phyloP scores from a whole-genome alignment of 1,140 invertebrate species.

The Leptopilina boulardi region DNA sequence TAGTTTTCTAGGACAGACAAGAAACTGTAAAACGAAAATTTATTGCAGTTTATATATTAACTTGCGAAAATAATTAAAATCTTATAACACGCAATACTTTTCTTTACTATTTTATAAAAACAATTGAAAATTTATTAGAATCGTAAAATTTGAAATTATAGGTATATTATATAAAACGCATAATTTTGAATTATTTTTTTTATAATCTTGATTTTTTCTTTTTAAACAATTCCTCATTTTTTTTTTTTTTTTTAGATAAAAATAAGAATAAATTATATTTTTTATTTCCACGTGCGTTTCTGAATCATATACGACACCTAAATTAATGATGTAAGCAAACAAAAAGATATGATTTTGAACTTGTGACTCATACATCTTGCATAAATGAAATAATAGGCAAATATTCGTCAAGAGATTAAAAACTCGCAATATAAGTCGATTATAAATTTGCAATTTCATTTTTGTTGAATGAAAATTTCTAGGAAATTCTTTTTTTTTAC shows the following conservation, averaged over 20 bases:
- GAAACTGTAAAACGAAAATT: not conserved
- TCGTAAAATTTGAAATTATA: no score
- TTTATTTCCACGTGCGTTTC: not conserved
- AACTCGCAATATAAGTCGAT: no score
- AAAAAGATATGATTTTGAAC: conserved; percentile 36
- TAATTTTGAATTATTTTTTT: no score
- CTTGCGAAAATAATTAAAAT: not conserved
- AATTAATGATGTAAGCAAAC: not conserved
- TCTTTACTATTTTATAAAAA: no score
- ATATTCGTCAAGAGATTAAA: not conserved
- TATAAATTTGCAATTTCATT: conserved; percentile 44
- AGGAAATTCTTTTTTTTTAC: conserved; percentile 40
- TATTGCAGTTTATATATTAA: not conserved
- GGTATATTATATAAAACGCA: no score
- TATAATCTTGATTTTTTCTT: not conserved
- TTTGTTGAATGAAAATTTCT: conserved; percentile 57
- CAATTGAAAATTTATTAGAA: no score
- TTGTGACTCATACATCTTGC: conserved; percentile 50
- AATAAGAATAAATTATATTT: not conserved
- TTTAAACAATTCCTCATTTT: not conserved
- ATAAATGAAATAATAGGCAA: conserved; percentile 52
- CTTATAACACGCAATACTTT: not conserved
- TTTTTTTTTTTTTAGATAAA: not conserved
- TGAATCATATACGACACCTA: not conserved
- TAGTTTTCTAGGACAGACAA: not conserved